Percentiles rank a stretch among this genome's conserved stretches.
Evolutionary conservation across 2,113 vertebrate species (phyloP).

Genomic region (Sinocyclocheilus anophthalmus): DNA sequence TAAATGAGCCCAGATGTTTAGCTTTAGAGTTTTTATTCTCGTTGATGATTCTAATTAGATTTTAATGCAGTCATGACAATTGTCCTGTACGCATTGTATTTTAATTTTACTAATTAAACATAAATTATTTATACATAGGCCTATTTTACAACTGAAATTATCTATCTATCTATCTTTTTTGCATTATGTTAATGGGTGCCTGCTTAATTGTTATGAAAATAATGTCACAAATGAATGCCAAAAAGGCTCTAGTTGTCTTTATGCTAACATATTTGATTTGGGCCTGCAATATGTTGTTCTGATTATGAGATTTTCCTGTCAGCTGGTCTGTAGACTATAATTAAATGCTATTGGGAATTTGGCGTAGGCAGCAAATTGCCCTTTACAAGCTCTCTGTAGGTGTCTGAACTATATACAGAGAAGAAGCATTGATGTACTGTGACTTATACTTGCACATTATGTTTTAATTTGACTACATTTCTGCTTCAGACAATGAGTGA

Average conservation of each 20-base stretch:
- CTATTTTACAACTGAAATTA: not conserved
- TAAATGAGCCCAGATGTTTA: not conserved
- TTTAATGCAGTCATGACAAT: not conserved
- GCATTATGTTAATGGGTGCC: not conserved
- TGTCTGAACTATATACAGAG: constrained; percentile 4
- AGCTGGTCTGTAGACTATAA: not conserved
- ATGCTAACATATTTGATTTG: not conserved
- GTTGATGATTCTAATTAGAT: not conserved
- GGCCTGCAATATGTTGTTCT: not conserved
- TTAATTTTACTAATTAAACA: not conserved
- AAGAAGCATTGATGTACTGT: not conserved
- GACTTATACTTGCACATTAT: not conserved
- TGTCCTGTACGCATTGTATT: not conserved
- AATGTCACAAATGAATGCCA: not conserved
- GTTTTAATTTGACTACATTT: not conserved
- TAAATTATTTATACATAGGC: not conserved
- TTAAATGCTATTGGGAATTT: not conserved
- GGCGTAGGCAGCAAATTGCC: constrained; percentile 21
- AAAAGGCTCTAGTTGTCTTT: not conserved
- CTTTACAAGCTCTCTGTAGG: not conserved
- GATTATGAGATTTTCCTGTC: not conserved
- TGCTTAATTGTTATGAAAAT: not conserved
- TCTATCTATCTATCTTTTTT: not conserved
- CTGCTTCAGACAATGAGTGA: not conserved
- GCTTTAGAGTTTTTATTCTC: not conserved